Evolutionary conservation across 2,797 vertebrate species (phyloP), one percentile per base, ranked within the genome.

Genomic region (Acanthurus lineatus): DNA sequence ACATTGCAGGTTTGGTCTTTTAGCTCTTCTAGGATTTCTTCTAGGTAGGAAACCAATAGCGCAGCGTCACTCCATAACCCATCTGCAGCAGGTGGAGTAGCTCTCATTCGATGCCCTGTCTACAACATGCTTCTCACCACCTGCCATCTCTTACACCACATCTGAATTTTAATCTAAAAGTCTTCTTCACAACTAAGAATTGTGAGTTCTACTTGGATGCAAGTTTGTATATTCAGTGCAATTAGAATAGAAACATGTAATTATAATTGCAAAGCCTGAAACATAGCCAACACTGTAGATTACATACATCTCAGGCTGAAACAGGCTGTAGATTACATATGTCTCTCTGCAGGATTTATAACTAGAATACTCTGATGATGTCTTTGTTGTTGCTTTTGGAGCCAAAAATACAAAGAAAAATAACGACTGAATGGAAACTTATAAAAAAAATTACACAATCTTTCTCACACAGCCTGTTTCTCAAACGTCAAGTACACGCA

Each of bases 401-500:
- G 15, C 28, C 38, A 3, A 66, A 25, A 25, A 1, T 19, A 67
- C 5, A 62, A 81, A 74, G 52, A 15, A 61, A 56, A 4, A 61
- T 25, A 74, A 3, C 1, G 2, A 60, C 19, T 52, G 22, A 87
- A 67, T 66, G 66, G 62, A 64, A 61, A 56, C 67, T 81, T 74
- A 88, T 87, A 51, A 81, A 86, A 86, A 7, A 86, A 64, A 89
- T 86, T 14, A 40, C 89, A 77, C n/a, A 66, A 10, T 69, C 32
- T 80, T 51, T 83, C 64, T 67, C 79, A 71, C 78, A 81, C 56
- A 68, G 70, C 32, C 49, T 4, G 8, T 79, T 82, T 71, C 16
- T 40, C 68, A 68, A 82, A 81, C 72, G 83, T 81, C 72, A 73
- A 69, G n/a, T 65, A 51, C 10, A 74, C 75, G 52, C 15, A 74